phyloP scores from a whole-genome alignment of 2,113 vertebrate species.

The Brachyhypopomus occidentalis region DNA sequence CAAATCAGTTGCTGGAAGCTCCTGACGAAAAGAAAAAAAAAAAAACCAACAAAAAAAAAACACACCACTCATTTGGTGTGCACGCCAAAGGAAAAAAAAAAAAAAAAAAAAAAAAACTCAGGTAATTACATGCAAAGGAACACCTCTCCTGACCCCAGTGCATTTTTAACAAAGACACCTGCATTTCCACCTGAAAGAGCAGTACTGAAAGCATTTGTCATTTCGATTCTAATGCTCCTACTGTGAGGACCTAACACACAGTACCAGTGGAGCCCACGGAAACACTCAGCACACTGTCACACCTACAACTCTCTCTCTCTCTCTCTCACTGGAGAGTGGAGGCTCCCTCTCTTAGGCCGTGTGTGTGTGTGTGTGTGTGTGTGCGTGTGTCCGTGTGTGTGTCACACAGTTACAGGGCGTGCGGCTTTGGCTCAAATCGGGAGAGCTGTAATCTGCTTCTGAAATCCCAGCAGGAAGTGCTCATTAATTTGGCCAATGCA shows the following conservation, averaged over 20 bases:
- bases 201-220: conserved; percentile 59
- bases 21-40: conserved; percentile 36
- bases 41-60: conserved; percentile 8
- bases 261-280: conserved; percentile 32
- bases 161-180: conserved; percentile 64
- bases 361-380: not conserved
- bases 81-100: conserved; percentile 51
- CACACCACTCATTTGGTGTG: conserved; percentile 57
- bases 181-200: conserved; percentile 64
- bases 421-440: conserved; percentile 46
- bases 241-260: conserved; percentile 43
- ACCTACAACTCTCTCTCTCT: conserved; percentile 17
- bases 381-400: conserved; percentile 7
- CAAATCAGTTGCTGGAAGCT: conserved; percentile 49
- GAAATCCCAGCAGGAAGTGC: conserved; percentile 53
- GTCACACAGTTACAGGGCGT: not conserved
- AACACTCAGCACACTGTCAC: conserved; percentile 25
- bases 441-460: conserved; percentile 53
- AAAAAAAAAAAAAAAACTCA: conserved; percentile 5
- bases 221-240: conserved; percentile 56
- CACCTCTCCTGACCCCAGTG: conserved; percentile 51
- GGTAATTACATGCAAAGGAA: conserved; percentile 65
- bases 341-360: conserved; percentile 3
- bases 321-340: not conserved
- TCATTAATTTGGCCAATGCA: conserved; percentile 56